A percentile compares a stretch with the other conserved stretches of the same genome.
Evolutionary conservation across 2,888 invertebrate genomes (phyloP).

Genomic region (Drosophila cognata): DNA sequence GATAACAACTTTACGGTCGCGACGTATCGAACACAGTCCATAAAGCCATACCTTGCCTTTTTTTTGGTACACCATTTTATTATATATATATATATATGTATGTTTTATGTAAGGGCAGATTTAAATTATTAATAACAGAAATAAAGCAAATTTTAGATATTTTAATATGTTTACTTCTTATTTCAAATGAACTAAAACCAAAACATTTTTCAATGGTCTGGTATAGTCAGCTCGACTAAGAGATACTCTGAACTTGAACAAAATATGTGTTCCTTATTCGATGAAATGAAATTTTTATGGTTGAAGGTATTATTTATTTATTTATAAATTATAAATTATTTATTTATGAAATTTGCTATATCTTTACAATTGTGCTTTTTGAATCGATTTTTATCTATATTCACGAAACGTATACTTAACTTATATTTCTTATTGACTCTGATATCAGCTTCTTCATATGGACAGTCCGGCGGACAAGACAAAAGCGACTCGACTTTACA

Average conservation of each 20-base stretch:
- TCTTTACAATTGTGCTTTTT: neutral
- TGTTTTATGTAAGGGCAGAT: neutral
- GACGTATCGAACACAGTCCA: slow-evolving; percentile 26
- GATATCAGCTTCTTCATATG: neutral
- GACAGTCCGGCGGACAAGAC: too few species aligned
- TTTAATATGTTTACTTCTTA: neutral
- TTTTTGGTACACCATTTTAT: neutral
- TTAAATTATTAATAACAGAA: neutral
- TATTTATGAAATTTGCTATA: neutral
- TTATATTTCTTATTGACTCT: neutral
- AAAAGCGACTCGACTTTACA: neutral
- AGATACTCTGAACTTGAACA: neutral
- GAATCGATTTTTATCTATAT: too few species aligned
- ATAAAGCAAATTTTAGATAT: neutral
- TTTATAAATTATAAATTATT: neutral
- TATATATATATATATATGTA: too few species aligned
- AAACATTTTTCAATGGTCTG: neutral
- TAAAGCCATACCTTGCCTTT: slow-evolving; percentile 15
- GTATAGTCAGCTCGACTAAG: neutral
- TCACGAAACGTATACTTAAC: too few species aligned
- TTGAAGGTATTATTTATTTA: neutral
- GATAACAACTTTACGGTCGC: slow-evolving; percentile 41
- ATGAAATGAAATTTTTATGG: too few species aligned
- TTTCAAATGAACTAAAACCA: neutral
- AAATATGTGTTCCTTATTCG: too few species aligned